These are phyloP conservation scores for Patiria pectinifera DNA, from an alignment of 53 echinoderm and acorn worm species.

Conservation along the genomic window DNA sequence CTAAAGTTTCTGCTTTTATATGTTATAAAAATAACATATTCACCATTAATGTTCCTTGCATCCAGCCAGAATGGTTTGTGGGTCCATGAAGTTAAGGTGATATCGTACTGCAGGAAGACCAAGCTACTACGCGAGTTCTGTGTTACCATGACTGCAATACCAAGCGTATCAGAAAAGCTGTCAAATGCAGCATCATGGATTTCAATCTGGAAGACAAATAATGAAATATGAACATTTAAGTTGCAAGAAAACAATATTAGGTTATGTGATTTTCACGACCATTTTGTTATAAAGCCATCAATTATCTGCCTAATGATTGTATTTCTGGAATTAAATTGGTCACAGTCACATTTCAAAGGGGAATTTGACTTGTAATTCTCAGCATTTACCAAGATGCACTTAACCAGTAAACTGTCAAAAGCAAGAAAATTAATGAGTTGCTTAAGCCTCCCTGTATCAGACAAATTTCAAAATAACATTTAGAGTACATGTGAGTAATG, in stretches of 20 bases:
- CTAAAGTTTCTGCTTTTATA: too few relatives aligned
- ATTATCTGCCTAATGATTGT: too few relatives aligned
- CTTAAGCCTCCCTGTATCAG: too few relatives aligned
- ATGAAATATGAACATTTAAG: background rate
- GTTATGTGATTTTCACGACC: background rate
- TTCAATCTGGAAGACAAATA: constrained; percentile 17
- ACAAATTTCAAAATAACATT: too few relatives aligned
- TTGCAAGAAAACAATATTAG: background rate
- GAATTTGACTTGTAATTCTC: too few relatives aligned
- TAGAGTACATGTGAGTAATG: too few relatives aligned
- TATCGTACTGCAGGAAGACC: constrained; percentile 56
- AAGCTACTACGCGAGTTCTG: constrained; percentile 21
- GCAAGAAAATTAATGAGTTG: too few relatives aligned
- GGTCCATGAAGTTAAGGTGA: constrained; percentile 37
- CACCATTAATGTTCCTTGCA: constrained; percentile 31
- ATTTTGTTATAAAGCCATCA: too few relatives aligned
- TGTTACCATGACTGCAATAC: constrained; percentile 15
- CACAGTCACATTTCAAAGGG: too few relatives aligned
- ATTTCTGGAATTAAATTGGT: too few relatives aligned
- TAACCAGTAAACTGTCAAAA: too few relatives aligned
- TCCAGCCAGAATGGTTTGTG: constrained; percentile 46
- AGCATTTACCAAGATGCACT: too few relatives aligned
- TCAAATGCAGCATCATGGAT: constrained; percentile 62
- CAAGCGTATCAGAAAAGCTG: constrained; percentile 39
- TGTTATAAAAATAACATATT: background rate